Evolutionary conservation across 2,113 vertebrate species (phyloP).

Genomic region (Ochotona curzoniae): DNA sequence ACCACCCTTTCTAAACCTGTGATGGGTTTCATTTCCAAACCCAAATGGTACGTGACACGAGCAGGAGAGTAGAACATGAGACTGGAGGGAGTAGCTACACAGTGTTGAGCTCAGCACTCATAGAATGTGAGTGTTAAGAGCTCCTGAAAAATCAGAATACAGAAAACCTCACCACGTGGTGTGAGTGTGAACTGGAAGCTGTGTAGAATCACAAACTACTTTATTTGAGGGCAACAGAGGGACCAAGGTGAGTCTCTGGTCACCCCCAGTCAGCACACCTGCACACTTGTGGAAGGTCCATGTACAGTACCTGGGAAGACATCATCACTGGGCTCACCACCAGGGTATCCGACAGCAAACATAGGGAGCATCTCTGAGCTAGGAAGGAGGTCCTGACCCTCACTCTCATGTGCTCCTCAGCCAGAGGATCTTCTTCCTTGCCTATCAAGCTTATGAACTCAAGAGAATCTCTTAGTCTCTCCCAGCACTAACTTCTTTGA

Average conservation of each 20-base stretch:
- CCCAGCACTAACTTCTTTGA: background rate
- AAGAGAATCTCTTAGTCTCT: background rate
- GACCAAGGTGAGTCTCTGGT: background rate
- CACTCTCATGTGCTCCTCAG: background rate
- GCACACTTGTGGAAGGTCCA: background rate
- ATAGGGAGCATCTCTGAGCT: background rate
- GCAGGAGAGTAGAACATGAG: background rate
- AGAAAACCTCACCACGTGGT: background rate
- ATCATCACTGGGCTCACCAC: rapidly evolving
- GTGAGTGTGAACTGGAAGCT: background rate
- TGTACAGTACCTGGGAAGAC: too few species aligned
- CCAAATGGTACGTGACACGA: background rate
- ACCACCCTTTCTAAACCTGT: background rate
- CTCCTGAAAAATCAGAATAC: background rate
- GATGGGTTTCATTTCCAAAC: background rate
- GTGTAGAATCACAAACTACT: background rate
- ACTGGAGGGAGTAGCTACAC: background rate
- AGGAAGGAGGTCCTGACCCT: background rate
- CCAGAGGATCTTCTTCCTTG: background rate
- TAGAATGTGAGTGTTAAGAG: background rate
- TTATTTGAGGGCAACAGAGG: background rate
- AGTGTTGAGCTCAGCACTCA: background rate
- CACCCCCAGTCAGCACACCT: too few species aligned
- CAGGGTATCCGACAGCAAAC: background rate
- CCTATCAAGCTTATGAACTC: background rate